Base-by-base conservation (phyloP, 2,888 invertebrate species). In the Tipula confusa region DNA sequence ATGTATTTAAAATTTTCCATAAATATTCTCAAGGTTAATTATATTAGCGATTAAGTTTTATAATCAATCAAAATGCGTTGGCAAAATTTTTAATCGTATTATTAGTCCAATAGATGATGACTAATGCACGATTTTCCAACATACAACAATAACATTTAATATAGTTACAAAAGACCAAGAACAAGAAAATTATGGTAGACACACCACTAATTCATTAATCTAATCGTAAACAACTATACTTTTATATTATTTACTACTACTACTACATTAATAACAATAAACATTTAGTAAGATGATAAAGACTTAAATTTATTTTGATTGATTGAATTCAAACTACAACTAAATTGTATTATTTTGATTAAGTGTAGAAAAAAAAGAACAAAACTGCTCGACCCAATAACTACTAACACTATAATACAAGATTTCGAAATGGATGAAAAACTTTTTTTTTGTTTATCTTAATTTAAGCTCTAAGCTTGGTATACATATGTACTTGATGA, bases 211-310 rank as follows among this genome's bases (percentile, higher is more conserved):
- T 64, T 64, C 64, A 64, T 64, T 24, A 64, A 64, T 64, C 24
- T 64, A 64, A 24, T 64, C 64, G 24, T 9, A 64, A 64, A 24
- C 64, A 64, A n/a, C n/a, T n/a, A n/a, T n/a, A n/a, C n/a, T n/a
- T n/a, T n/a, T n/a, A n/a, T n/a, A n/a, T n/a, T n/a, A n/a, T n/a
- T n/a, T n/a, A n/a, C n/a, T n/a, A n/a, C n/a, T n/a, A 64, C 64
- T 9, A 64, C 64, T 64, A 64, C 64, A 64, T 64, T 64, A 64
- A 64, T 64, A 64, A 64, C 64, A 64, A 64, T 64, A 64, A 64
- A 64, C 64, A 64, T 64, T 64, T 64, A 64, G 24, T 64, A 24
- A 64, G 24, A 64, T 24, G 18, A 24, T 2, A 64, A 24, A 24
- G 24, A 9, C 64, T 64, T 64, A 64, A 64, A 64, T 64, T 64